Evolutionary conservation across 2,888 invertebrate species (phyloP).

Genomic region (Therioaphis trifolii): DNA sequence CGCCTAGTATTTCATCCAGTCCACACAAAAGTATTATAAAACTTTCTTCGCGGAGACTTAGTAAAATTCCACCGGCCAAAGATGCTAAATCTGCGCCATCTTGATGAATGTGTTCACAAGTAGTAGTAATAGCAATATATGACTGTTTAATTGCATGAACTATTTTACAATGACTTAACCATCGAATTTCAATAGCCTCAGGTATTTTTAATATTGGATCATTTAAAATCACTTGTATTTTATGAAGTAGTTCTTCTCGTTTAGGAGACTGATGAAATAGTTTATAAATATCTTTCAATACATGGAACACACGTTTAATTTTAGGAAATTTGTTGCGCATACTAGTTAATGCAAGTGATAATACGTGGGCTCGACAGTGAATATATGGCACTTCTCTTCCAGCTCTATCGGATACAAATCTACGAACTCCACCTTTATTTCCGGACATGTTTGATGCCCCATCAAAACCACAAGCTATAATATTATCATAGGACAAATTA

Average conservation of each 20-base stretch:
- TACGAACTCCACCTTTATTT: slow-evolving; percentile 23
- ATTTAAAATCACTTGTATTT: background rate
- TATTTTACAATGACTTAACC: background rate
- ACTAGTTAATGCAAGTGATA: background rate
- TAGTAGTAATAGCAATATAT: background rate
- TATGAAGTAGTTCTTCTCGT: slow-evolving; percentile 10
- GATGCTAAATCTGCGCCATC: slow-evolving; percentile 19
- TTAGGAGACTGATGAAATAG: slow-evolving; percentile 2
- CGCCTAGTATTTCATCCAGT: slow-evolving; percentile 35
- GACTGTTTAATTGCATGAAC: background rate
- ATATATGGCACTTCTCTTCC: background rate
- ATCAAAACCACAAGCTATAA: slow-evolving; percentile 10
- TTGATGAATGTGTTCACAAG: slow-evolving; percentile 12
- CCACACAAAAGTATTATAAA: slow-evolving; percentile 17
- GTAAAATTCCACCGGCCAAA: background rate
- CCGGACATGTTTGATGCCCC: slow-evolving; percentile 5
- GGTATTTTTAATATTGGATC: slow-evolving; percentile 2
- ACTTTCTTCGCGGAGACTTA: slow-evolving; percentile 35
- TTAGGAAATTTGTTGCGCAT: slow-evolving; percentile 9
- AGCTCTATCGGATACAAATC: background rate
- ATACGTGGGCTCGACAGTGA: background rate
- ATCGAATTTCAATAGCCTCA: background rate
- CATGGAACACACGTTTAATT: slow-evolving; percentile 8
- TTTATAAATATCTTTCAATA: slow-evolving; percentile 16
- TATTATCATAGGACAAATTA: slow-evolving; percentile 1